Evolutionary conservation across 2,888 invertebrate genomes (phyloP), one percentile per base, ranked within the genome.

Genomic region (Oligia latruncula): DNA sequence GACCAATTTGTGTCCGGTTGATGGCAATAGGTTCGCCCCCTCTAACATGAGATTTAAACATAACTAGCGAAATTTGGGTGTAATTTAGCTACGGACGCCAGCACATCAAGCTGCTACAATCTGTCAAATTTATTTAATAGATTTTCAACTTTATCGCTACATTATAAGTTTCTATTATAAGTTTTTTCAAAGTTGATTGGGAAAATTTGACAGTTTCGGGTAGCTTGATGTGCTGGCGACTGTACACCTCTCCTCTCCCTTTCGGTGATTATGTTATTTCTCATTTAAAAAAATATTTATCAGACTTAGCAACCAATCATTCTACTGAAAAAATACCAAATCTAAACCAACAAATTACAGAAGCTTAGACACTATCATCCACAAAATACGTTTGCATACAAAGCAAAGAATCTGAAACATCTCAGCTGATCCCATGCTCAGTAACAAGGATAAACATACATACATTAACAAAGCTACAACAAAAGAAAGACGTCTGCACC

Each of bases 401-500:
- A n/a, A n/a, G 43, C 9, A 74, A 29, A 23, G n/a, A 20, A 3
- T n/a, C 71, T 65, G 15, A 74, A 81, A 64, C 6, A 49, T 58
- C 11, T n/a, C 84, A 71, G 82, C 67, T 86, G 71, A 82, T 71
- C 58, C 62, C 23, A 6, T n/a, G 13, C 11, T 40, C 46, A 71
- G 67, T 78, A 67, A 68, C 70, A 67, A 58, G 83, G 78, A 68
- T 75, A 49, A 72, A 65, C 40, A 73, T 68, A 29, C 67, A 67
- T 67, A 72, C 60, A 84, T 73, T 73, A 72, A 71, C 81, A 81
- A 49, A 75, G 74, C 74, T 66, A 60, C 46, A 87, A 81, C 58
- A 87, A 88, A 88, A 89, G 62, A 81, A 88, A 86, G 71, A 88
- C 78, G 81, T 77, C 66, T 66, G 80, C 70, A 83, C 73, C 89